These are phyloP conservation scores for Fukomys damarensis DNA, from an alignment of 2,113 vertebrate species.

Conservation along the genomic window DNA sequence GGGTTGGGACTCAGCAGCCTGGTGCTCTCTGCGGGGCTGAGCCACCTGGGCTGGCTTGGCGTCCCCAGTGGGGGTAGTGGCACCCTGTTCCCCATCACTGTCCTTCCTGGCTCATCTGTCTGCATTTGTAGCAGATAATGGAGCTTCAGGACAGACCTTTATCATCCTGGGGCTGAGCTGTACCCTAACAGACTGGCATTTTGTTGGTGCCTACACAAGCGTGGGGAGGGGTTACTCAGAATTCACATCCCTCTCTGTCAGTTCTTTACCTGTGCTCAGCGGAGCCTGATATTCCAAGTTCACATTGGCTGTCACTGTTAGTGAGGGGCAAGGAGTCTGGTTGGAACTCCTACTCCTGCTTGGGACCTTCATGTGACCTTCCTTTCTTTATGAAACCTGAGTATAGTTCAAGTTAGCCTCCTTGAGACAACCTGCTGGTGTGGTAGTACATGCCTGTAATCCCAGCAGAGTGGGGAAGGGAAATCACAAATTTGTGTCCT, in stretches of 20 bases:
- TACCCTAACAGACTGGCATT: background rate
- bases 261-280: background rate
- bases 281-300: background rate
- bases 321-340: background rate
- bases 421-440: background rate
- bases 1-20: background rate
- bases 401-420: background rate
- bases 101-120: background rate
- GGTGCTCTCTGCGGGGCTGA: background rate
- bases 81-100: background rate
- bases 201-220: background rate
- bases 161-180: background rate
- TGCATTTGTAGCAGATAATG: conserved; percentile 14
- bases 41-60: conserved; percentile 60
- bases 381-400: background rate
- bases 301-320: background rate
- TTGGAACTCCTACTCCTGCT: background rate
- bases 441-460: background rate
- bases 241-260: background rate
- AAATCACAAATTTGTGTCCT: background rate
- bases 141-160: background rate
- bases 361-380: background rate
- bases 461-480: background rate
- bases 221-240: background rate
- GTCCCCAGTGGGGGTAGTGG: background rate